phyloP scores from a whole-genome alignment of 2,113 vertebrate species.

The Tricholaema leucomelas region DNA sequence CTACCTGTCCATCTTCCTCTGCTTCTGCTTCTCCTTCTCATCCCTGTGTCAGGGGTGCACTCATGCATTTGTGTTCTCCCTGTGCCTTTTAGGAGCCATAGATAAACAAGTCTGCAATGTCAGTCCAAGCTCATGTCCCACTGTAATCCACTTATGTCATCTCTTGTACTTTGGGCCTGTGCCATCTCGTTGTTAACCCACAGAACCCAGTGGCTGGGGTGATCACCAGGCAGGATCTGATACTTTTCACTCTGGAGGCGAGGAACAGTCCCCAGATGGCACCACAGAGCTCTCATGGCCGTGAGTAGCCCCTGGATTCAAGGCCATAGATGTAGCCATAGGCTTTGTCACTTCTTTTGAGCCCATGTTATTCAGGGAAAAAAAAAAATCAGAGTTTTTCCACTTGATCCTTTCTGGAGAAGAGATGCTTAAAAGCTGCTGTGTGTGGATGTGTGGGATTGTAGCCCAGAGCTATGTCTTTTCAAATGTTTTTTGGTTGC shows the following conservation, averaged over 20 bases:
- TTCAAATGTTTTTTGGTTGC: not conserved
- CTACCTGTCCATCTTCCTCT: not conserved
- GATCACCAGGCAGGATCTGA: constrained; percentile 58
- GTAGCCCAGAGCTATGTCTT: not conserved
- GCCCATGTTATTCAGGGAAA: not conserved
- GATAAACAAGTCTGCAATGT: constrained; percentile 56
- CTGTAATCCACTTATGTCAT: constrained; percentile 37
- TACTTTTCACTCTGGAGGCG: constrained; percentile 21
- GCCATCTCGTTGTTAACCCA: constrained; percentile 42
- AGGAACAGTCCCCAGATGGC: not conserved
- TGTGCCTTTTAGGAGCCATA: constrained; percentile 47
- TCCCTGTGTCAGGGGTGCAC: not conserved
- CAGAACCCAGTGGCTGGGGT: constrained; percentile 40
- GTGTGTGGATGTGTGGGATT: not conserved
- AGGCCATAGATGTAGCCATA: not conserved
- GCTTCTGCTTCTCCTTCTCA: not conserved
- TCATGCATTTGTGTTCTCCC: not conserved
- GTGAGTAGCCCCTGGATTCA: constrained; percentile 5
- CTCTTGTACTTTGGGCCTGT: constrained; percentile 52
- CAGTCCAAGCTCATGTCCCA: constrained; percentile 50
- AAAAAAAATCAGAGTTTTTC: not conserved
- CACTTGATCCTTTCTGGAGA: not conserved
- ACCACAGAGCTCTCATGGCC: not conserved
- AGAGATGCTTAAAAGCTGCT: not conserved
- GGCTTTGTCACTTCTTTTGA: not conserved